A percentile compares a stretch with the other conserved stretches of the same genome.
Conservation (phyloP, 2,797 vertebrate species). For the Tadarida brasiliensis region DNA sequence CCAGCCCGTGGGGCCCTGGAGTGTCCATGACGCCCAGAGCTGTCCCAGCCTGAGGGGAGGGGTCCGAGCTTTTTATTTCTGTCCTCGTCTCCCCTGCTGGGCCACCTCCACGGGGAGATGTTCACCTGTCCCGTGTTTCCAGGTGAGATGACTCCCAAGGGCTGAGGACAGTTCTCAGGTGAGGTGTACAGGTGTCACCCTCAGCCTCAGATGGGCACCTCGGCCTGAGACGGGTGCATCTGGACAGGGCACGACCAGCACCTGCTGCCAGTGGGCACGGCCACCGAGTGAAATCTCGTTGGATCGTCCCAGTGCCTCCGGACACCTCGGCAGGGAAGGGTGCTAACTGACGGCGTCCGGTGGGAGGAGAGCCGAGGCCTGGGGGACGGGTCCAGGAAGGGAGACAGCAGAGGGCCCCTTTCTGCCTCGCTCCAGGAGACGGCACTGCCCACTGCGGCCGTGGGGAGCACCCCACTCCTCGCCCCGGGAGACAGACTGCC, state of each 20-base stretch:
- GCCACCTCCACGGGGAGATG: fast-evolving
- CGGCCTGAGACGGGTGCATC: fast-evolving
- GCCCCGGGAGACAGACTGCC: too few relatives aligned
- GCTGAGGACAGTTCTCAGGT: background rate
- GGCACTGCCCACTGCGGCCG: too few relatives aligned
- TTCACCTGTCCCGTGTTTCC: background rate
- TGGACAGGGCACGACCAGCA: fast-evolving
- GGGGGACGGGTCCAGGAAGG: too few relatives aligned
- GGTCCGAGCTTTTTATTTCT: background rate
- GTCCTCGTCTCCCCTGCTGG: background rate
- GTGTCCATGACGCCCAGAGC: fast-evolving
- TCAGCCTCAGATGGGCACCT: fast-evolving
- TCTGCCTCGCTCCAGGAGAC: too few relatives aligned
- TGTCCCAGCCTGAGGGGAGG: background rate
- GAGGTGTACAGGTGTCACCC: fast-evolving
- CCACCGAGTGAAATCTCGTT: too few relatives aligned
- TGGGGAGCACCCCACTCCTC: too few relatives aligned
- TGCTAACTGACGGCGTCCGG: too few relatives aligned
- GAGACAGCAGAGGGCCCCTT: too few relatives aligned
- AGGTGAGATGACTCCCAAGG: background rate
- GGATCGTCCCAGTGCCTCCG: too few relatives aligned
- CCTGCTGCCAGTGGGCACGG: background rate
- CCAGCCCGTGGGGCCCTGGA: fast-evolving
- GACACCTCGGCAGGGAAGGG: too few relatives aligned
- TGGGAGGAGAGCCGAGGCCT: too few relatives aligned